These are phyloP conservation scores for Troglohyphantes excavatus DNA, from an alignment of 2,888 invertebrate genomes.

Conservation along the genomic window DNA sequence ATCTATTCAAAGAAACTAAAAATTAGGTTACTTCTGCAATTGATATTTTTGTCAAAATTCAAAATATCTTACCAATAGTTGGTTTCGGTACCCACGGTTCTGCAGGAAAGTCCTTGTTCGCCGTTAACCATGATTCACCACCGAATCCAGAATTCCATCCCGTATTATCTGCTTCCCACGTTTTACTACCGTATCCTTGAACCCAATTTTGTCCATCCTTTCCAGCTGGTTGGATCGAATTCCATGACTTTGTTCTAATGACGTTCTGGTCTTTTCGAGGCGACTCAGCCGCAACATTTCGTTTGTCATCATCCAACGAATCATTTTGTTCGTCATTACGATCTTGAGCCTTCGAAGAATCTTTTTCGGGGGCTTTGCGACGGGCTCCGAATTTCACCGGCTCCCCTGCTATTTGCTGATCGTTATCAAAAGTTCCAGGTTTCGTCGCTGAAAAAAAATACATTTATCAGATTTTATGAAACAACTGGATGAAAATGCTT, in stretches of 20 bases:
- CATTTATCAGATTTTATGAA: neutral
- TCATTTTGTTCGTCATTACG: slow-evolving; percentile 3
- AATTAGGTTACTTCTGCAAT: too few relatives aligned
- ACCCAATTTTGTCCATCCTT: slow-evolving; percentile 40
- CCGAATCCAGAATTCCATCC: slow-evolving; percentile 45
- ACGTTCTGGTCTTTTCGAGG: slow-evolving; percentile 40
- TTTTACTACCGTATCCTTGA: slow-evolving; percentile 52
- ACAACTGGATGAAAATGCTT: too few relatives aligned
- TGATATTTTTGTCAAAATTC: neutral
- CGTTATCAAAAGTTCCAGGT: neutral
- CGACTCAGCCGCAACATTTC: neutral
- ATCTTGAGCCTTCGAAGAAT: slow-evolving; percentile 13
- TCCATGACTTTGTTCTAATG: slow-evolving; percentile 54
- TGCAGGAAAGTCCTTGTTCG: slow-evolving; percentile 37
- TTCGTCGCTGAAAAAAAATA: neutral
- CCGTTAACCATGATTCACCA: slow-evolving; percentile 62
- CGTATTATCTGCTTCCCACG: slow-evolving; percentile 62
- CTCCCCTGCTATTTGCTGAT: neutral
- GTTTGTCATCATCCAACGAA: slow-evolving; percentile 7
- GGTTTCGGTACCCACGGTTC: slow-evolving; percentile 63
- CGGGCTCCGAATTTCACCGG: slow-evolving; percentile 41
- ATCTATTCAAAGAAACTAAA: too few relatives aligned
- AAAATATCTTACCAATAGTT: slow-evolving; percentile 9
- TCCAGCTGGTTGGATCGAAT: neutral
- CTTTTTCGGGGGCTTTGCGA: slow-evolving; percentile 16